These are phyloP conservation scores for Heliconius aoede DNA, from an alignment of 2,888 invertebrate species.

Conservation along the genomic window DNA sequence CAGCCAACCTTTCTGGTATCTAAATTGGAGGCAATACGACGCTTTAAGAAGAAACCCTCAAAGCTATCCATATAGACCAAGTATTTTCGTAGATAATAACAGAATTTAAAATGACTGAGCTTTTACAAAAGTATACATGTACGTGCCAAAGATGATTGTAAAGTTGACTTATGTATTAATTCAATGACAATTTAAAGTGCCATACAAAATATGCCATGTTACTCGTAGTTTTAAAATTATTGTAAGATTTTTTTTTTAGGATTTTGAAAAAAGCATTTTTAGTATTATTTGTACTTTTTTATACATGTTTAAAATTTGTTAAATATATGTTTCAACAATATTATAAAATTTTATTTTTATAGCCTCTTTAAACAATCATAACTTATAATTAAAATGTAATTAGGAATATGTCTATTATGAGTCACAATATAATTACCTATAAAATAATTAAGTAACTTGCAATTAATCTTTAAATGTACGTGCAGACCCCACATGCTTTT, in stretches of 20 bases:
- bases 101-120: background rate
- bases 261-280: background rate
- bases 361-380: too few species aligned
- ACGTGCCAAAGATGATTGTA: background rate
- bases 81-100: constrained; percentile 56
- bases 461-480: too few species aligned
- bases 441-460: too few species aligned
- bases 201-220: background rate
- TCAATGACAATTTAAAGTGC: too few species aligned
- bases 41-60: constrained; percentile 71
- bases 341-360: too few species aligned
- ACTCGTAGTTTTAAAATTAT: background rate
- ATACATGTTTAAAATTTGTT: too few species aligned
- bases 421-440: too few species aligned
- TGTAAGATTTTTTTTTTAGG: background rate
- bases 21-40: constrained; percentile 86
- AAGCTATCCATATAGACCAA: constrained; percentile 63
- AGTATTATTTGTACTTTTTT: background rate
- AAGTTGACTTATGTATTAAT: background rate
- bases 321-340: too few species aligned
- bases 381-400: too few species aligned
- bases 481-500: too few species aligned
- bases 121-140: background rate
- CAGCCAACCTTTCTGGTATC: constrained; percentile 81
- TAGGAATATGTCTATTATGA: too few species aligned